Base-by-base conservation (phyloP, 2,888 invertebrate species). In the Drosophila testacea region DNA sequence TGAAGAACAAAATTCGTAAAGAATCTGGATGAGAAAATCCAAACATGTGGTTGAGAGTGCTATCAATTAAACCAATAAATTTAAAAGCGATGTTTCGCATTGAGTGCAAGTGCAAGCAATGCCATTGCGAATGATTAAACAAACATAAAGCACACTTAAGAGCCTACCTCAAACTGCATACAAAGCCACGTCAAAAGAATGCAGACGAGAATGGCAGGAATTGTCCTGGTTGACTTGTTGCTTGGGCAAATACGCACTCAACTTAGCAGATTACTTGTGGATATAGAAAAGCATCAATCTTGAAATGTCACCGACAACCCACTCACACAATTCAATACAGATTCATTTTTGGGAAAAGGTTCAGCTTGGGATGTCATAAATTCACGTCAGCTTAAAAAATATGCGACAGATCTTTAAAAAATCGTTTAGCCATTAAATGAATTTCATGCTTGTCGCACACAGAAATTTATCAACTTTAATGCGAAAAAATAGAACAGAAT, bases 221-320 rank as follows among this genome's bases (percentile, higher is more conserved):
- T n/a, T 51, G 27, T 42, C 5, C 39, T 65, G 39, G 46, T 50
- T 77, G 73, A 69, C 80, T 79, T 80, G 69, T 67, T 74, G 74
- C 46, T 65, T 63, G 54, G 54, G 44, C 57, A 77, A 85, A 88
- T 81, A 77, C 76, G 70, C 67, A 79, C 60, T 77, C 77, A 87
- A 77, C 80, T 87, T 89, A 77, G 73, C 76, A 81, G 87, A 85
- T 89, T 85, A 87, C 79, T 82, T 68, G 69, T 69, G 88, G 77
- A 88, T 89, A 68, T 71, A 77, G 63, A 56, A 72, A 79, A 70
- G 79, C 88, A 89, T 89, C 89, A 88, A 87, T 89, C 86, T 81
- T 81, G 79, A 61, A 88, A 84, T 89, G 88, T 86, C 88, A 84
- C 72, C 69, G 77, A 64, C 71, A 76, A 73, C 55, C 67, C 62